Evolutionary conservation across 2,888 invertebrate species (phyloP), one percentile per base, ranked within the genome.

Genomic region (Candidula unifasciata): DNA sequence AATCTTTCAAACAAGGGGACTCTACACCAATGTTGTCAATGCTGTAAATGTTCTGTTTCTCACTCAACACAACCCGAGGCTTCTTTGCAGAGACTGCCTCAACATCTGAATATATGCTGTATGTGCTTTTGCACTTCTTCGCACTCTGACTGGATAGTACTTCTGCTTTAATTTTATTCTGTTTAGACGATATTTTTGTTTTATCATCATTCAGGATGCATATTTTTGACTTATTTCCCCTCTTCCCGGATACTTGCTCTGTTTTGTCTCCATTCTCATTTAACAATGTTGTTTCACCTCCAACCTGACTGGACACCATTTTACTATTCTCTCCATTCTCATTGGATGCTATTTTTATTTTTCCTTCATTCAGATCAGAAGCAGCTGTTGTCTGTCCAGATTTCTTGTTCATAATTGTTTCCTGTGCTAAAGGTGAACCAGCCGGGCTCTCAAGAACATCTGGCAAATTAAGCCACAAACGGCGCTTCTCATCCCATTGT

Each of bases 61-160:
- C 73, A 24, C 44, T 44, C 24, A 73, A 3, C n/a, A 73, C 73
- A 52, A 73, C 73, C 6, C 73, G 73, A 27, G 73, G 52, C 18
- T 73, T 73, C 16, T 73, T 73, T 27, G 44, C 33, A 0, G 52
- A 52, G 44, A 13, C 52, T 27, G 44, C n/a, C 16, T 73, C 73
- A 3, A 73, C 37, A 44, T 73, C 73, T n/a, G 44, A 6, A 27
- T n/a, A 52, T 27, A 52, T 73, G n/a, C 44, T 37, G 18, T 10
- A 27, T 6, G 44, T 18, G 69, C 69, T 69, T 69, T 33, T 69
- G 33, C 13, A 35, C 33, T 73, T 73, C 6, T n/a, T 52, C 10
- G 10, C 52, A 44, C 52, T 3, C 8, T 10, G 37, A n/a, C 52
- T 52, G 3, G 73, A n/a, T 3, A 52, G 35, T 10, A 44, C n/a